These are phyloP conservation scores for Oophaga pumilio DNA, from an alignment of 2,113 vertebrate genomes.

Conservation along the genomic window DNA sequence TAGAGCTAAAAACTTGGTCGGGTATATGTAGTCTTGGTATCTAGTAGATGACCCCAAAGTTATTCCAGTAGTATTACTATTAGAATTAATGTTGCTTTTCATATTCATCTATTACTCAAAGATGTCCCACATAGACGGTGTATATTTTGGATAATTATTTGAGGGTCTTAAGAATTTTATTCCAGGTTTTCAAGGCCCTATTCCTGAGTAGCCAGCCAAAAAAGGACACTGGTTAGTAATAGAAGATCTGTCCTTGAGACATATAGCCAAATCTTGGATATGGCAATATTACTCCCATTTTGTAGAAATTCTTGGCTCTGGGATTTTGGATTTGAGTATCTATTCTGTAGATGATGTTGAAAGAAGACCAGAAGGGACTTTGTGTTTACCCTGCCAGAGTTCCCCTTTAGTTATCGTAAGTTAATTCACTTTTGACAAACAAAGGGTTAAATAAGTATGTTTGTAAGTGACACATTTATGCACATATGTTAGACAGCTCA, in stretches of 20 bases:
- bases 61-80: too few relatives aligned
- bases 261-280: too few relatives aligned
- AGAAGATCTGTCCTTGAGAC: not conserved
- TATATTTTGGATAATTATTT: too few relatives aligned
- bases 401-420: not conserved
- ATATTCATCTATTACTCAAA: too few relatives aligned
- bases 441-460: constrained; percentile 32
- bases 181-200: too few relatives aligned
- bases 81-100: too few relatives aligned
- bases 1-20: too few relatives aligned
- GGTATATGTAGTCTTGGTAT: too few relatives aligned
- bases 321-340: not conserved
- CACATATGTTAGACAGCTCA: constrained; percentile 57
- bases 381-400: not conserved
- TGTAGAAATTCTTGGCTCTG: not conserved
- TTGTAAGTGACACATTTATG: constrained; percentile 35
- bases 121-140: too few relatives aligned
- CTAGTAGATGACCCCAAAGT: too few relatives aligned
- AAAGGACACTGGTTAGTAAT: not conserved
- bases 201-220: too few relatives aligned
- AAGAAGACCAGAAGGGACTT: not conserved
- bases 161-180: not conserved
- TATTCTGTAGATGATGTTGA: not conserved
- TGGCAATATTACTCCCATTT: not conserved
- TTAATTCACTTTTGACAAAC: constrained; percentile 15